Evolutionary conservation across 1,140 invertebrate species (phyloP).

Genomic region (Magallana ariakensis): DNA sequence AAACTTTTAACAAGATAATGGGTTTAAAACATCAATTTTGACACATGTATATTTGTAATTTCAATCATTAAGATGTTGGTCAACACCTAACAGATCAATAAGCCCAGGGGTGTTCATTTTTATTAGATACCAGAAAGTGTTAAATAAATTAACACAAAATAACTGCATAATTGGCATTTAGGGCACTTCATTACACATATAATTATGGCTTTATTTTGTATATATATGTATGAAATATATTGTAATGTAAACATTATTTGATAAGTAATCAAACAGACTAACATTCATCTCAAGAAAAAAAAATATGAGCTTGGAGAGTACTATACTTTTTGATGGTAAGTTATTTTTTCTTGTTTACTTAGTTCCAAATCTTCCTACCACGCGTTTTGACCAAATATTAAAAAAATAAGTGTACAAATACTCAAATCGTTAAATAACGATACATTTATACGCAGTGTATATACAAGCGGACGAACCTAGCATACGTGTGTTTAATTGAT

Average conservation of each 20-base stretch:
- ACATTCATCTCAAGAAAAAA: too few species aligned
- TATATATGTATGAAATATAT: not conserved
- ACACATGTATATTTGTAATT: not conserved
- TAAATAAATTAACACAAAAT: slow-evolving; percentile 14
- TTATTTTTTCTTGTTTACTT: not conserved
- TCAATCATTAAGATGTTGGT: not conserved
- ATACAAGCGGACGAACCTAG: too few species aligned
- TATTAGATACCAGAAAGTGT: not conserved
- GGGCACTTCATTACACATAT: not conserved
- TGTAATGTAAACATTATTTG: not conserved
- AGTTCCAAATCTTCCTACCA: not conserved
- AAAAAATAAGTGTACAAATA: slow-evolving; percentile 2
- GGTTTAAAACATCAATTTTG: not conserved
- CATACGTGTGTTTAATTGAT: not conserved
- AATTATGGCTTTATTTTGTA: slow-evolving; percentile 22
- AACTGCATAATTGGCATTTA: not conserved
- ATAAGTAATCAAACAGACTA: not conserved
- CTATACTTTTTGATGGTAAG: not conserved
- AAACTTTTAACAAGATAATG: not conserved
- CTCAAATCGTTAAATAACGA: not conserved
- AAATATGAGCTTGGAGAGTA: not conserved
- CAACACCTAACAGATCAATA: not conserved
- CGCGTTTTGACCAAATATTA: not conserved
- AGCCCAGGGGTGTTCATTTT: not conserved
- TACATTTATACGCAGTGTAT: not conserved